Evolutionary conservation across 2,113 vertebrate species (phyloP), one percentile per base, ranked within the genome.

Genomic region (Carassius auratus): DNA sequence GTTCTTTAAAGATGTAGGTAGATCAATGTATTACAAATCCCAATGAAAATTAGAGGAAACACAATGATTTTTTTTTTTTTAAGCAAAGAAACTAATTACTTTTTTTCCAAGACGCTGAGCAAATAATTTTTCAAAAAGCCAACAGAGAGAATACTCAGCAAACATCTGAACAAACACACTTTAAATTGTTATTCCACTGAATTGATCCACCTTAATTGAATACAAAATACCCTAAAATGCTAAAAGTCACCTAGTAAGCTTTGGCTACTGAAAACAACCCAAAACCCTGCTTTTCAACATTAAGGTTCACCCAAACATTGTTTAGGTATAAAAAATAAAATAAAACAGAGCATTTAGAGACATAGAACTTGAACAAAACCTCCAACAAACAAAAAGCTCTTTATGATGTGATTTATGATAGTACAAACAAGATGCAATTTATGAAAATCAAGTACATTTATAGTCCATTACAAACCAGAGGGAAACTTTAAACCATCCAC

Each of bases 151-250:
- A 38, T 14, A n/a, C 57, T 64, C 4, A 26, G 21, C 9, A 64
- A 80, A 80, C 21, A 80, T 64, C 13, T 62, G 77, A 80, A 80
- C 21, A 80, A 80, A 80, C 59, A 64, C 36, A 80, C 42, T 79
- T 79, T 23, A 45, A 21, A 26, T 62, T 45, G 57, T 80, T 79
- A 59, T 52, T 76, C 50, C 15, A 23, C 10, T 61, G 10, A 61
- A 78, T 33, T 9, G 10, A 61, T 61, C 55, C 33, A 61, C 19
- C 12, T 61, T 78, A 61, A 78, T 8, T 64, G n/a, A 61, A 80
- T 45, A 64, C 12, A 64, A 64, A 45, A 64, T 45, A 23, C 19
- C 77, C 57, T 45, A 26, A 62, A 78, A 61, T 12, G 8, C 33
- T 33, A 21, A 19, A 8, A 21, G 7, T 15, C 36, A 13, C 21